Base-by-base conservation (phyloP, 2,888 invertebrate species). In the Heliconius cydno region DNA sequence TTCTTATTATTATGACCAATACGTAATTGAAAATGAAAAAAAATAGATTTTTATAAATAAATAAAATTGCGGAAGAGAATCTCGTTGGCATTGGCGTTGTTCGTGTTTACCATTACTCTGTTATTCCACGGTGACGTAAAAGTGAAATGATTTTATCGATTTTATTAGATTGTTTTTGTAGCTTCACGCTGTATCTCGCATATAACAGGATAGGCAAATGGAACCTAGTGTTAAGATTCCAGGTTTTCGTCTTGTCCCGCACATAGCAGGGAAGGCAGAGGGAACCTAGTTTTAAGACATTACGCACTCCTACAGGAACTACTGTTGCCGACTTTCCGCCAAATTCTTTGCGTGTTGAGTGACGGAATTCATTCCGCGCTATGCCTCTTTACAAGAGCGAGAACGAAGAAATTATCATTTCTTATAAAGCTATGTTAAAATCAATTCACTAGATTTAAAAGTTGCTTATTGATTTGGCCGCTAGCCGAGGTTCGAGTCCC, bases 21-120 rank as follows among this genome's bases (percentile, higher is more conserved):
- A 7, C 7, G 28, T 65, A 30, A 30, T 25, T 63, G 13, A 34
- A 28, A 38, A 34, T 12, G 22, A 22, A 75, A 75, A n/a, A 34
- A 66, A 66, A 75, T 65, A 46, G 46, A 75, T 66, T 65, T 75
- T 75, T 79, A 75, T 78, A 72, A 76, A 76, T 72, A 76, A 52
- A 79, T 77, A 60, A 75, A 80, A 80, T 70, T 65, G 73, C 82
- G 81, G 81, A 82, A 82, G 81, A 57, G 57, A 66, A 63, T 52
- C 60, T n/a, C 15, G 72, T 79, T 80, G 82, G 81, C 82, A 81
- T 76, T 82, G 76, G 34, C 52, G 46, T 52, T 67, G 28, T 19
- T 63, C 66, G 41, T 81, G 81, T 78, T 82, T 79, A 68, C 67
- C n/a, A 77, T 63, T 28, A 9, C 28, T 52, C 19, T 65, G 60